Conservation (phyloP, 1,140 invertebrate genomes). For the Steinernema khuongi region DNA sequence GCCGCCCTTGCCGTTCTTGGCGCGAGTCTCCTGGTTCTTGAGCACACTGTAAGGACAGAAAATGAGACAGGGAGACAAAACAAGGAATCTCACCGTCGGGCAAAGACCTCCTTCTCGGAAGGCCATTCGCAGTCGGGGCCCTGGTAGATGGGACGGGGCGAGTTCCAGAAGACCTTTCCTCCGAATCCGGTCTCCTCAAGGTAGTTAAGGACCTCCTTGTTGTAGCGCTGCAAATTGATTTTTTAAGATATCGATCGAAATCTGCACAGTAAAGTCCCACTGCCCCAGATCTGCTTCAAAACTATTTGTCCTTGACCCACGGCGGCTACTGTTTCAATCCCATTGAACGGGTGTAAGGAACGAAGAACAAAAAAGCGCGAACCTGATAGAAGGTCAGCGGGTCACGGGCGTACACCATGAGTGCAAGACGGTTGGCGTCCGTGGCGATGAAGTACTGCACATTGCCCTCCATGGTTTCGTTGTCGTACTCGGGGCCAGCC, state of each 20-base stretch:
- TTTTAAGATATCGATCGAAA: neutral
- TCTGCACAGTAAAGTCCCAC: neutral
- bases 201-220: slow-evolving; percentile 55
- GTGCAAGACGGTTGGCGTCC: slow-evolving; percentile 53
- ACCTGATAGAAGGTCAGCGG: slow-evolving; percentile 57
- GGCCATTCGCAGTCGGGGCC: slow-evolving; percentile 58
- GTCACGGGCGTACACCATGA: slow-evolving; percentile 55
- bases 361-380: slow-evolving; percentile 16
- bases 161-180: slow-evolving; percentile 58
- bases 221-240: slow-evolving; percentile 52
- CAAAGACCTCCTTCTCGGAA: slow-evolving; percentile 58
- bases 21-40: slow-evolving; percentile 52
- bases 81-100: slow-evolving; percentile 41
- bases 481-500: slow-evolving; percentile 52
- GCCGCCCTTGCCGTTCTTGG: slow-evolving; percentile 44
- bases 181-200: slow-evolving; percentile 54
- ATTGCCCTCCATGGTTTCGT: slow-evolving; percentile 43
- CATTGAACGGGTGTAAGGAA: neutral
- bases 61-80: slow-evolving; percentile 1
- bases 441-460: slow-evolving; percentile 55
- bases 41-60: slow-evolving; percentile 47
- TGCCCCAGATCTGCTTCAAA: neutral
- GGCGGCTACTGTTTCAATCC: slow-evolving; percentile 24
- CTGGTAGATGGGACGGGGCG: slow-evolving; percentile 56
- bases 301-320: slow-evolving; percentile 16